phyloP scores from a whole-genome alignment of 2,888 invertebrate species.

The Acrobasis consociella region DNA sequence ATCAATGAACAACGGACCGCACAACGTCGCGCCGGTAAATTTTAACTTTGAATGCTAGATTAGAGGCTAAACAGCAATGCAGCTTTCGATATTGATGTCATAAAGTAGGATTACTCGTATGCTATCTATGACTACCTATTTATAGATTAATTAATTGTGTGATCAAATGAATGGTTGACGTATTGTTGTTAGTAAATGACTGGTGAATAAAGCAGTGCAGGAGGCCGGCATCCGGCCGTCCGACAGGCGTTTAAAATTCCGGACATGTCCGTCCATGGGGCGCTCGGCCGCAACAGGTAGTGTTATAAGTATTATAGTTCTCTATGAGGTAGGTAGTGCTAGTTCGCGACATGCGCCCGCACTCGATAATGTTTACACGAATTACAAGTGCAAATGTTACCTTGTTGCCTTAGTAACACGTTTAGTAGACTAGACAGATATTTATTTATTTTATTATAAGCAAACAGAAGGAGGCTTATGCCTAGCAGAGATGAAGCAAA shows the following conservation, averaged over 20 bases:
- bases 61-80: background rate
- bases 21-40: slow-evolving; percentile 35
- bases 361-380: background rate
- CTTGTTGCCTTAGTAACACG: background rate
- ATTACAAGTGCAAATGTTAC: background rate
- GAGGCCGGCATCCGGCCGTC: slow-evolving; percentile 50
- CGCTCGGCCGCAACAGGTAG: slow-evolving; percentile 53
- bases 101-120: background rate
- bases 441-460: too few relatives aligned
- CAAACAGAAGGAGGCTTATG: too few relatives aligned
- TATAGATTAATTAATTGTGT: background rate
- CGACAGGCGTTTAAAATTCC: slow-evolving; percentile 56
- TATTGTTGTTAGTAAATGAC: background rate
- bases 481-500: too few relatives aligned
- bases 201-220: slow-evolving; percentile 26
- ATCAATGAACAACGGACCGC: slow-evolving; percentile 60
- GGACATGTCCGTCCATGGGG: slow-evolving; percentile 45
- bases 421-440: background rate
- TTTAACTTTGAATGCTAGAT: slow-evolving; percentile 17
- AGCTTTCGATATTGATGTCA: background rate
- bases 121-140: background rate
- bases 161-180: background rate
- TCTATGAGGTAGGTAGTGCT: too few relatives aligned
- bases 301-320: too few relatives aligned
- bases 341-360: slow-evolving; percentile 1